Base-by-base conservation (phyloP, 1,140 invertebrate species). In the Steinernema khuongi region DNA sequence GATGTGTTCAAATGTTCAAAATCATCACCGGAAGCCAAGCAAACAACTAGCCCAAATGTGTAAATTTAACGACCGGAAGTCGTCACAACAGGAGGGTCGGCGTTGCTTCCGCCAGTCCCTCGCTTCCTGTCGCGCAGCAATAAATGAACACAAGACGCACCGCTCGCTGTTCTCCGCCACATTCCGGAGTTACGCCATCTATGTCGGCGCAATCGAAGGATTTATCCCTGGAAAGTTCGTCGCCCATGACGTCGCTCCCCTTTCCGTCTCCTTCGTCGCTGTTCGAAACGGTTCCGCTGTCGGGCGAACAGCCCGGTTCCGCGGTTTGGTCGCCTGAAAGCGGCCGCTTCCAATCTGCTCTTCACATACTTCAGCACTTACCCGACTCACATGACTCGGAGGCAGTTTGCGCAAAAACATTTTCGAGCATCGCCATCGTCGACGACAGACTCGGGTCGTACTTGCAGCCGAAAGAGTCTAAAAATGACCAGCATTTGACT, bases 201-300 rank as follows among this genome's bases (percentile, higher is more conserved):
- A 22, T n/a, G 14, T 60, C 50, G 7, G 14, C 50, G 22, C 50
- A 60, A 22, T 60, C 50, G 19, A 60, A 60, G 2, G 50, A 11
- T 22, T 60, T 60, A 26, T 60, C 50, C 19, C 50, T 7, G 11
- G 50, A 60, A 11, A 60, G 22, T 7, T 60, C 50, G 50, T 60
- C 50, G 26, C 50, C 50, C 50, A 60, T 60, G 50, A 60, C 50
- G 50, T 60, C 50, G 50, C 50, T 60, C 26, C 50, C 50, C 50
- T 60, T 60, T 60, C 50, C 50, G 50, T 60, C 50, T 17, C 50
- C 50, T 60, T 60, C 50, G 4, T 60, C 50, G 22, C 50, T 60
- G 22, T 7, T 60, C 14, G 50, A 60, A 60, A 60, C 50, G 50
- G 50, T 60, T 60, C 50, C 50, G 50, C 50, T 60, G 50, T 60